Conservation (phyloP, 2,113 vertebrate genomes). For the Plestiodon gilberti region DNA sequence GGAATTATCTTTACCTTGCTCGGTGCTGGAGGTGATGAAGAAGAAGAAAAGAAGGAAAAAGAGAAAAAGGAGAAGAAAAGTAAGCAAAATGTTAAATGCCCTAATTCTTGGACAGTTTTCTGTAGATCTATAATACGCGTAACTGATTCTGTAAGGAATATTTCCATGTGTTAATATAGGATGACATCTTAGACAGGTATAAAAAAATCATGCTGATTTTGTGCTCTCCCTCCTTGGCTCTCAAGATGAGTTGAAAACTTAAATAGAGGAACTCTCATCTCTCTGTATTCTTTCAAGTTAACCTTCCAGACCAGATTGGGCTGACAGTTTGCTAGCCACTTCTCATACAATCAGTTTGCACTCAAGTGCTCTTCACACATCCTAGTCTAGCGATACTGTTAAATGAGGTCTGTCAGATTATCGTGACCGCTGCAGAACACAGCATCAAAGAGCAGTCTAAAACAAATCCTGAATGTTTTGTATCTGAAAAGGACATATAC, state of each 20-base stretch:
- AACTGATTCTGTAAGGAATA: too few species aligned
- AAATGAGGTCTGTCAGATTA: background rate
- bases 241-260: background rate
- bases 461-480: background rate
- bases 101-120: background rate
- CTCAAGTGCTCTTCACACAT: background rate
- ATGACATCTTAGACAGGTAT: background rate
- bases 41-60: conserved; percentile 93
- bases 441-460: background rate
- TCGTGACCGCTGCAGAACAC: background rate
- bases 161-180: background rate
- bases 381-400: background rate
- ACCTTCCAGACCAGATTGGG: background rate
- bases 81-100: conserved; percentile 59
- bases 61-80: conserved; percentile 96
- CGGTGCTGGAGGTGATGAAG: conserved; percentile 83
- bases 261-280: background rate
- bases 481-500: background rate
- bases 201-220: background rate
- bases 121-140: background rate
- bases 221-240: background rate
- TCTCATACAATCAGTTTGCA: background rate
- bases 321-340: background rate
- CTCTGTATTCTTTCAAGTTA: background rate
- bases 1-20: conserved; percentile 99